Evolutionary conservation across 2,113 vertebrate species (phyloP), one percentile per base, ranked within the genome.

Genomic region (Indri indri): DNA sequence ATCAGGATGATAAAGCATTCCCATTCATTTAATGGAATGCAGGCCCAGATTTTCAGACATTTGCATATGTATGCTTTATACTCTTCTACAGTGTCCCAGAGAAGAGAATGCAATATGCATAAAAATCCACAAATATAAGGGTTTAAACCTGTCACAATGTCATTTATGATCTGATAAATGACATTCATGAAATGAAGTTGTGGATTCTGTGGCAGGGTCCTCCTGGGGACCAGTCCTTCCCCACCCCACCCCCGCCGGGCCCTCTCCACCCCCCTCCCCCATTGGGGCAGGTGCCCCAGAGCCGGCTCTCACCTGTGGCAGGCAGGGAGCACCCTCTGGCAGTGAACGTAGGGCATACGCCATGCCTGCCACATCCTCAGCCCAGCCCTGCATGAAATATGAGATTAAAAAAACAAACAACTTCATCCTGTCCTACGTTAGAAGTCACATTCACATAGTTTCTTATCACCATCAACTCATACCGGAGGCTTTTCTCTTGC

Each of bases 341-440:
- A 98, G 97, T 97, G 98, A 98, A 96, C 97, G 98, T 98, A 98
- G 94, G 98, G 98, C 98, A 98, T 97, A 93, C 47, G 97, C 98
- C 98, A 98, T 98, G 98, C 98, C 98, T 98, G 98, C 98, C 98
- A 98, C 98, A 98, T 98, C 98, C 97, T 98, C 98, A 98, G 97
- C 98, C 97, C 98, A 98, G 98, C 98, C 98, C 98, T 98, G 98
- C 98, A 98, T 85, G 98, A 98, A 98, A 98, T 98, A 98, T 85
- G 98, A 98, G 95, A 98, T 98, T 94, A 96, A 97, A 92, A 98
- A 98, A 95, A 98, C 95, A 97, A 97, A 97, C 97, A 98, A 96
- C 98, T 98, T 98, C 97, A 98, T 97, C 98, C 98, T 8, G 14
- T 97, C 98, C 97, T 97, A 94, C 1, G 68, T 96, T 34, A 97